Base-by-base conservation (phyloP, 2,113 vertebrate species). In the Microtus montanus region DNA sequence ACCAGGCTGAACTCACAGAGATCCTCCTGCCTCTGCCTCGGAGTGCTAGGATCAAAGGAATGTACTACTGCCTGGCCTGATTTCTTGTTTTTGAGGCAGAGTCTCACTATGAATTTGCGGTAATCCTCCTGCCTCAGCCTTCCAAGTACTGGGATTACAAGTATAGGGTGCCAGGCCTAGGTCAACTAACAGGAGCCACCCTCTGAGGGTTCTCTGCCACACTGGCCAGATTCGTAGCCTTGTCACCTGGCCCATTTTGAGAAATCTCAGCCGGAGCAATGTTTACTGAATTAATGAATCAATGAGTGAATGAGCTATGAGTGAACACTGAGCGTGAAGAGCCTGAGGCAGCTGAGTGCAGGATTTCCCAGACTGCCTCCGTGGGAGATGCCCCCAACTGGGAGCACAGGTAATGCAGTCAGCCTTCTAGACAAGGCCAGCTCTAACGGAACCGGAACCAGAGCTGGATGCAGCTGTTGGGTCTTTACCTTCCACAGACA, bases 401-500 rank as follows among this genome's bases (percentile, higher is more conserved):
- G n/a, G 30, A 38, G 5, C 58, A 7, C 33, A 30, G 44, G 15
- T 9, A n/a, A 1, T 35, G 14, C 61, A 3, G 7, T n/a, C 52
- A 8, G 24, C 22, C 33, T 2, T 30, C n/a, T 28, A 52, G 68
- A 9, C 47, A 30, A 64, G 35, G 52, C 78, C 77, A n/a, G 35
- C 35, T 58, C 47, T 33, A 11, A 17, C 2, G 17, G 77, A 54
- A 54, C 77, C 10, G 5, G 30, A 79, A 35, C 47, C 17, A 1
- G 49, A n/a, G 35, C 33, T 35, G 10, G 63, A 0, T 0, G 33
- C 1, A 35, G 68, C 44, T 15, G 7, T 26, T 8, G n/a, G 44
- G 38, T n/a, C 15, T 97, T 97, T 95, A 99, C 99, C 99, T 93
- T 99, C 98, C 49, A 99, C 98, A 52, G 99, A 99, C 93, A 99